These are phyloP conservation scores for Callorhinus ursinus DNA, from an alignment of 2,113 vertebrate species.

Conservation along the genomic window DNA sequence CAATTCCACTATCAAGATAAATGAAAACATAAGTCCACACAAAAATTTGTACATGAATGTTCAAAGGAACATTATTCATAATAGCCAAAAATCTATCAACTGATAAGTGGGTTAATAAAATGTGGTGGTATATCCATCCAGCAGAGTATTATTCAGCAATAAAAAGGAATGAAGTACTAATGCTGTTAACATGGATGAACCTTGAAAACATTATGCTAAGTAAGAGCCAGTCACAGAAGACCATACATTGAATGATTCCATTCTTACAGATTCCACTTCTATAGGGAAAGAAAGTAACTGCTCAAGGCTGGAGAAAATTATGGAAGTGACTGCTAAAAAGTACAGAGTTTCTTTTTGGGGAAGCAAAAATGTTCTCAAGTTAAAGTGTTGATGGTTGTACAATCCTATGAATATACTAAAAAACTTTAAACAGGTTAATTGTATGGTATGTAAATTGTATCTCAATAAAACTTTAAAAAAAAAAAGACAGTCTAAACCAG, in stretches of 20 bases:
- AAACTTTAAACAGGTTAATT: background rate
- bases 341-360: background rate
- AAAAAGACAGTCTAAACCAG: background rate
- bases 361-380: slow-evolving; percentile 22
- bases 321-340: background rate
- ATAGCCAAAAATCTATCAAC: background rate
- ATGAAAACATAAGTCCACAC: slow-evolving; percentile 6
- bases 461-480: background rate
- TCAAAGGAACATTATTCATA: slow-evolving; percentile 12
- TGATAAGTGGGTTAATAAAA: slow-evolving; percentile 24
- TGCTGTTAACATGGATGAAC: background rate
- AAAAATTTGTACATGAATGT: background rate
- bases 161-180: slow-evolving; percentile 9
- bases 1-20: slow-evolving; percentile 26
- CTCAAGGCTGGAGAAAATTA: background rate
- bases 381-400: background rate
- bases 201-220: slow-evolving; percentile 3
- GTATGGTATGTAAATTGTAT: background rate
- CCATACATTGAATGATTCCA: background rate
- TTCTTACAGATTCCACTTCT: background rate
- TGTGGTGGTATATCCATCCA: background rate
- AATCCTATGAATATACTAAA: background rate
- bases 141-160: background rate
- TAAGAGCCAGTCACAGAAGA: slow-evolving; percentile 10
- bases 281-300: background rate